phyloP scores from a whole-genome alignment of 2,797 vertebrate species.

The Sebastes alutus region DNA sequence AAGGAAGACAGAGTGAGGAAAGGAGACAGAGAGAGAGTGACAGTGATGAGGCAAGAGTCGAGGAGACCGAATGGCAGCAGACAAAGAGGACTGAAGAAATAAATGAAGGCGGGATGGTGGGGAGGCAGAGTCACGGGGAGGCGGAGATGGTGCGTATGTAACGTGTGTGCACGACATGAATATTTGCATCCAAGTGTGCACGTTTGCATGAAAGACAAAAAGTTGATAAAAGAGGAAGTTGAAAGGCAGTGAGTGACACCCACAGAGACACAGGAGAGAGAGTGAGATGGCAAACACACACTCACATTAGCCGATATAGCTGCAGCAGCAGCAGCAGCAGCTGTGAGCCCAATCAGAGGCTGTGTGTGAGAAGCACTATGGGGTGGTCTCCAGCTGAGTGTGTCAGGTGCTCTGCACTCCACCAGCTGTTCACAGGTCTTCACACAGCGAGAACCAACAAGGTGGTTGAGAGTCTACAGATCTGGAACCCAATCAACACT shows the following conservation, averaged over 20 bases:
- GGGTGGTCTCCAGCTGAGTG: constrained; percentile 59
- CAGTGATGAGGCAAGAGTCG: constrained; percentile 25
- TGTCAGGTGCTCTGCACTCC: constrained; percentile 64
- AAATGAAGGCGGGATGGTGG: background rate
- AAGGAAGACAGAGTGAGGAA: background rate
- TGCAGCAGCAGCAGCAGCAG: constrained; percentile 36
- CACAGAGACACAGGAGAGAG: background rate
- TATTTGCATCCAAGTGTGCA: background rate
- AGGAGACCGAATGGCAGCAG: constrained; percentile 6
- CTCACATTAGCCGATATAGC: constrained; percentile 4
- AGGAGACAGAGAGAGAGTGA: constrained; percentile 23
- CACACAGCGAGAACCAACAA: constrained; percentile 41
- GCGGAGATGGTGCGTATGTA: background rate
- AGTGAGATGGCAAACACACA: background rate
- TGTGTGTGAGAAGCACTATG: background rate
- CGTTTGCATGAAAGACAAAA: constrained; percentile 1
- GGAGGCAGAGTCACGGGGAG: background rate
- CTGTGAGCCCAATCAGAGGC: constrained; percentile 36
- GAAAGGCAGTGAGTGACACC: constrained; percentile 11
- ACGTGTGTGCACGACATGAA: background rate
- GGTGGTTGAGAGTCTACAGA: constrained; percentile 30
- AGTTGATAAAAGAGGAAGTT: constrained; percentile 10
- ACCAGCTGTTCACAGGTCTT: constrained; percentile 64
- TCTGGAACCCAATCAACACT: constrained; percentile 35
- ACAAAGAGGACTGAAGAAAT: background rate